Evolutionary conservation across 2,888 invertebrate genomes (phyloP), one percentile per base, ranked within the genome.

Genomic region (Volucella inanis): DNA sequence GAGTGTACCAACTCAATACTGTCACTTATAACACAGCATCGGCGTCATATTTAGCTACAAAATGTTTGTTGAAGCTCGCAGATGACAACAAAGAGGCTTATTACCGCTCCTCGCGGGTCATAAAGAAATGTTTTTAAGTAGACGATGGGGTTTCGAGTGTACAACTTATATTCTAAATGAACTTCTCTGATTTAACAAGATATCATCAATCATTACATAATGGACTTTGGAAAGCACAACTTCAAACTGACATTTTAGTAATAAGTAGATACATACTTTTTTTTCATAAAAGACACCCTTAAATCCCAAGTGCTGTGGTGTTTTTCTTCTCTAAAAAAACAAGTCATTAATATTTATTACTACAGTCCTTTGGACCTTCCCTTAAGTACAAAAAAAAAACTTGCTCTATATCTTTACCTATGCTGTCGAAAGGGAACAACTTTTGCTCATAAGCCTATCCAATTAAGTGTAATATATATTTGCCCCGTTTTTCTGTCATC

Each of bases 271-370:
- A 31, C 31, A 31, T 31, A 4, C 6, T 31, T 31, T 31, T 31
- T 31, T 6, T 31, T 31, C 6, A 31, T 6, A 31, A 31, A 31
- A 31, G 31, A 31, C 4, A 6, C 31, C 31, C 31, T 31, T 3
- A 31, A 31, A 3, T 31, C 31, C 14, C 54, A 38, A 10, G 55
- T 14, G 10, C 39, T 10, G 14, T 10, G 57, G 4, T 22, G 39
- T 57, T 14, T 57, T 15, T 15, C 14, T 57, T 57, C n/a, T 10
- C n/a, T 57, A 39, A 9, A 39, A 39, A 39, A 15, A 6, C 31
- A 31, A 57, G n/a, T 57, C 57, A 57, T 57, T 57, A 57, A 57
- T 57, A 57, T 39, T 57, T 57, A 57, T 31, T 39, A 38, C 9
- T 8, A n/a, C 10, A 31, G 6, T 31, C 31, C 31, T 31, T 15